Percentiles rank a stretch among this genome's conserved stretches.
Conservation (phyloP, 2,113 vertebrate genomes). For the Alaudala cheleensis region DNA sequence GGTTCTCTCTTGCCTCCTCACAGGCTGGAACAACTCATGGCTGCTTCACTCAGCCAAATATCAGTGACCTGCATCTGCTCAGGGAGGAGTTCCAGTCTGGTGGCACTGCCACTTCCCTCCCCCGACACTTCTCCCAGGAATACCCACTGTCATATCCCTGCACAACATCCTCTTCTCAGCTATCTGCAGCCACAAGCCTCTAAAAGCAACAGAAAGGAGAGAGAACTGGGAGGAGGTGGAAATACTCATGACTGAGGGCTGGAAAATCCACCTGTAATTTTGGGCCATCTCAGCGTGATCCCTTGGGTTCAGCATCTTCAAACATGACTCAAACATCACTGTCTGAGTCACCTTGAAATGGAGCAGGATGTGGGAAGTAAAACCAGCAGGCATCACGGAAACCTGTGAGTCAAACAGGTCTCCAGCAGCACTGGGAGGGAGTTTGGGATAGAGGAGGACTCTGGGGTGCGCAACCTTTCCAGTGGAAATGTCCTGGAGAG, state of each 20-base stretch:
- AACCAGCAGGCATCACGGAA: not conserved
- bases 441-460: not conserved
- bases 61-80: not conserved
- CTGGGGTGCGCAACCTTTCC: not conserved
- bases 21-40: not conserved
- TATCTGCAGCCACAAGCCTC: not conserved
- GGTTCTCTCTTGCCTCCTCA: not conserved
- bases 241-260: not conserved
- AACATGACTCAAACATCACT: not conserved
- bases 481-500: not conserved
- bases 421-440: not conserved
- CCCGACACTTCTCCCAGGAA: not conserved
- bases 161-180: not conserved
- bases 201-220: not conserved
- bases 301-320: not conserved
- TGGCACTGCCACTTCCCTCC: not conserved
- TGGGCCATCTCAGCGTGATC: not conserved
- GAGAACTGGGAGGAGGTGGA: not conserved
- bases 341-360: not conserved
- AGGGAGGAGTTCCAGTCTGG: not conserved
- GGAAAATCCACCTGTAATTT: slow-evolving; percentile 26
- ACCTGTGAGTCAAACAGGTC: not conserved
- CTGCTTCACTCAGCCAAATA: not conserved
- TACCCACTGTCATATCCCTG: not conserved
- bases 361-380: slow-evolving; percentile 37